phyloP scores from a whole-genome alignment of 2,797 vertebrate genomes.

The Sternotherus odoratus region DNA sequence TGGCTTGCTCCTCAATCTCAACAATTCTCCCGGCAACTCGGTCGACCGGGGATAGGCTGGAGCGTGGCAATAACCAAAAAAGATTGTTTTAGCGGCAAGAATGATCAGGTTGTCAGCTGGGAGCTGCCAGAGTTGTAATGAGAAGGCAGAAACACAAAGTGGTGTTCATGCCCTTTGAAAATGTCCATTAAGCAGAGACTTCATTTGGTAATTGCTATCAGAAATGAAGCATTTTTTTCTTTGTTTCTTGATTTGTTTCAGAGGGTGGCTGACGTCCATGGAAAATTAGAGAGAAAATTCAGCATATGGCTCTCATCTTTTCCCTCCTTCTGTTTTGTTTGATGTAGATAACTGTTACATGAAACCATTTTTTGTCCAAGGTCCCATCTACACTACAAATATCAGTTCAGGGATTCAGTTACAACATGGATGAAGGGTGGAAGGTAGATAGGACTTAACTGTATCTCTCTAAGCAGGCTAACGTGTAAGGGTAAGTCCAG shows the following conservation, averaged over 20 bases:
- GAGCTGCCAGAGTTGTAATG: constrained; percentile 40
- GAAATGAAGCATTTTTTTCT: background rate
- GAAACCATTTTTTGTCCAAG: background rate
- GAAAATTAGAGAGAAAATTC: constrained; percentile 46
- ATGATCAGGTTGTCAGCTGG: constrained; percentile 69
- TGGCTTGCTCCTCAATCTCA: constrained; percentile 54
- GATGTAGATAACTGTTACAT: constrained; percentile 37
- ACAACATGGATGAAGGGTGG: background rate
- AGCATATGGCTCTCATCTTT: constrained; percentile 25
- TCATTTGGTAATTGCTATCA: constrained; percentile 25
- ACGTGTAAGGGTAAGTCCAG: background rate
- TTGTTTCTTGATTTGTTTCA: constrained; percentile 27
- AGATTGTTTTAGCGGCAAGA: constrained; percentile 61
- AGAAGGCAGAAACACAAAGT: constrained; percentile 57
- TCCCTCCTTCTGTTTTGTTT: constrained; percentile 14
- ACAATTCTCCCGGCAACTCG: constrained; percentile 14
- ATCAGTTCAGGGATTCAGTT: background rate
- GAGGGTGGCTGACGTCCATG: background rate
- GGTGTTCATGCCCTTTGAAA: constrained; percentile 47
- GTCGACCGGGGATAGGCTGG: constrained; percentile 40
- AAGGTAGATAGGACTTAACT: constrained; percentile 49
- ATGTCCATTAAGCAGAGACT: constrained; percentile 39
- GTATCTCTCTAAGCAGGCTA: constrained; percentile 62
- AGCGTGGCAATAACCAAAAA: constrained; percentile 19
- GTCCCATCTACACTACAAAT: constrained; percentile 14